Evolutionary conservation across 2,113 vertebrate species (phyloP), one percentile per base, ranked within the genome.

Genomic region (Cariama cristata): DNA sequence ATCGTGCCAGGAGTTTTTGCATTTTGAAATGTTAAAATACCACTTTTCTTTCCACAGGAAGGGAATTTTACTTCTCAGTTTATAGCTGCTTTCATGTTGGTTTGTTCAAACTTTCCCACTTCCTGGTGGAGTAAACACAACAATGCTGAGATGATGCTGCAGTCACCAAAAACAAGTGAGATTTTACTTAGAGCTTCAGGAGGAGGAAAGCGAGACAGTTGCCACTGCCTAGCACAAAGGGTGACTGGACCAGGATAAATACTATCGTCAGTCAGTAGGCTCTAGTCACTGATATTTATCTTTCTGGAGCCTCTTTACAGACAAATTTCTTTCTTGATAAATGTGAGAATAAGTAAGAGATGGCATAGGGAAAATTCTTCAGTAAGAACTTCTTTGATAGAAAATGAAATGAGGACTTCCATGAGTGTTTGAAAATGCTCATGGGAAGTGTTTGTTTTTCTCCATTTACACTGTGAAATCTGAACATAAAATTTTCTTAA

Each of bases 111-210:
- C 38, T 45, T 69, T 40, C 35, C 63, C 4, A 8, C 10, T 30
- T 67, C 20, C 38, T 62, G 15, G 42, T 21, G 42, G 21, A 49
- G 50, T 24, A 38, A 76, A 44, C 35, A 53, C 33, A 60, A 1
- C 20, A 19, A 3, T 4, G 13, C 59, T 12, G 60, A 24, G 50
- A 11, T 22, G 22, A 18, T 33, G 11, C 66, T 8, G 18, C 60
- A 18, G 21, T 2, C 42, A 23, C 15, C 0, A 0, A 12, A 50
- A n/a, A 12, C 35, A 35, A 27, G 7, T 8, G n/a, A 63, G 68
- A 28, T 30, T 59, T 44, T n/a, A 33, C 10, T 3, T 47, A 76
- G 53, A 38, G 11, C 64, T 66, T 19, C 55, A 27, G 21, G 17
- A n/a, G 28, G 16, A 52, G 19, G 22, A 15, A 16, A 16, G 22